A percentile compares a stretch with the other conserved stretches of the same genome.
Conservation (phyloP, 2,888 invertebrate species). For the Aelia acuminata region DNA sequence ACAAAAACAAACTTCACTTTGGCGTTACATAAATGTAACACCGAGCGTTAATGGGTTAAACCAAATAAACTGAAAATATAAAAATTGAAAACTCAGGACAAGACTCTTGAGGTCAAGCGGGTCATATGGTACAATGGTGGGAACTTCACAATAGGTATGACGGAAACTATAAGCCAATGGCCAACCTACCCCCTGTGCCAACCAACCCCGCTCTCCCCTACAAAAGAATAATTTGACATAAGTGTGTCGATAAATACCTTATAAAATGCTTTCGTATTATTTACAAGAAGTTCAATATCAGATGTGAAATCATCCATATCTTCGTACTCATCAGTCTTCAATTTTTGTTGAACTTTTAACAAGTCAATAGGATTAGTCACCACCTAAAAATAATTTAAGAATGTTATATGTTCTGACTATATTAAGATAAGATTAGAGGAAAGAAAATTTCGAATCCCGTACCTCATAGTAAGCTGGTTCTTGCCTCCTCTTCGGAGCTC, state of each 20-base stretch:
- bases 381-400: slow-evolving; percentile 72
- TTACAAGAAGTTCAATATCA: slow-evolving; percentile 92
- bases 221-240: background rate
- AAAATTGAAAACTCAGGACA: too few species aligned
- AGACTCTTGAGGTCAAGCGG: too few species aligned
- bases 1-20: too few species aligned
- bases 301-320: slow-evolving; percentile 91
- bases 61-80: too few species aligned
- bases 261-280: slow-evolving; percentile 96
- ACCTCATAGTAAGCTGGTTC: slow-evolving; percentile 90
- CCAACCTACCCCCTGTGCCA: too few species aligned
- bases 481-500: slow-evolving; percentile 93
- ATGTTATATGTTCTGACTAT: background rate
- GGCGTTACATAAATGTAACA: too few species aligned
- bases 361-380: slow-evolving; percentile 96
- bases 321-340: slow-evolving; percentile 97
- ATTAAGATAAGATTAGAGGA: too few species aligned
- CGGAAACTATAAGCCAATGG: too few species aligned
- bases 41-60: too few species aligned
- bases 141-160: too few species aligned
- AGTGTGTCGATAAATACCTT: slow-evolving; percentile 72
- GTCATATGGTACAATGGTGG: too few species aligned
- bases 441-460: slow-evolving; percentile 37
- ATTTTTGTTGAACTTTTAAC: slow-evolving; percentile 93
- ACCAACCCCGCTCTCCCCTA: too few species aligned